Evolutionary conservation across 1,140 invertebrate genomes (phyloP), one percentile per base, ranked within the genome.

Genomic region (Drosophila rhopaloa): DNA sequence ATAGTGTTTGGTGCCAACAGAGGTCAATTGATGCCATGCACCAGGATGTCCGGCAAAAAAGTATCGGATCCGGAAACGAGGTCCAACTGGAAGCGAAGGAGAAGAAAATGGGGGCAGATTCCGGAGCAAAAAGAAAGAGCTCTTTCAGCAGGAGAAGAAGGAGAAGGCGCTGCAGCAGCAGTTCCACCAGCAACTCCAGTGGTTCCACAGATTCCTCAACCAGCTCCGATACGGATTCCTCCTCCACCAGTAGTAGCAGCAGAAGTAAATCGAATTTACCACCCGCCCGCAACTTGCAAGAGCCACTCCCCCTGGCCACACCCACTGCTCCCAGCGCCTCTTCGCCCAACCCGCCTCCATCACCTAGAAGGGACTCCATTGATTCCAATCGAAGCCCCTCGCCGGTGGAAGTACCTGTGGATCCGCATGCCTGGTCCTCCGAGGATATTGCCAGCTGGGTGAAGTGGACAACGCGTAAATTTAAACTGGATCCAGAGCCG

Each of bases 381-480:
- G 68, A 72, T 6, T 72, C 65, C 9, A 50, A 13, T n/a, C 11
- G 53, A 9, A 50, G 43, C 13, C 7, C 58, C 6, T 62, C 90
- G n/a, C 84, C 83, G 3, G 80, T 91, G 32, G 47, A 79, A 43
- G 83, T 91, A 55, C 91, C 91, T 2, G 76, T 91, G 94, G 95
- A 96, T 94, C 95, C 95, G 24, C 93, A 93, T 29, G 93, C 94
- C 79, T 96, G 95, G 95, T 94, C 92, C 40, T 77, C 91, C 2
- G 92, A 90, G 27, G 94, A 96, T 80, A 94, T 96, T 41, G 89
- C 90, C 44, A 93, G 94, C 19, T 96, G 96, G 96, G 86, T 96
- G 24, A 92, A 92, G 16, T 96, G 95, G 95, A 94, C 94, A 55
- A 93, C 93, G 7, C 93, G 93, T 24, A 94, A 94, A 70, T 96